These are phyloP conservation scores for Ectemnius lituratus DNA, from an alignment of 2,888 invertebrate genomes.

Conservation along the genomic window DNA sequence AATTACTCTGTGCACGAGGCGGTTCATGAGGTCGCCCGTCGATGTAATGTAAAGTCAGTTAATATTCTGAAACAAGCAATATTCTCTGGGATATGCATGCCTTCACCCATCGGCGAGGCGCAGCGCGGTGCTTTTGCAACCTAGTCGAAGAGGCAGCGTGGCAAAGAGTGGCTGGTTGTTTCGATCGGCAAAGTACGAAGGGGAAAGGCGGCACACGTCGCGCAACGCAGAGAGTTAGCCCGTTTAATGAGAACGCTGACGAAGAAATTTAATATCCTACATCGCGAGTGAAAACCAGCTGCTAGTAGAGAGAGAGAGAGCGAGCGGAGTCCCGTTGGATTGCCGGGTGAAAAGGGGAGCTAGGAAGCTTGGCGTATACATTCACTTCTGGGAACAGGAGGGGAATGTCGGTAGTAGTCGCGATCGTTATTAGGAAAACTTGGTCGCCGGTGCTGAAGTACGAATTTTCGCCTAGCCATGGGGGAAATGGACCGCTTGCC, in stretches of 20 bases:
- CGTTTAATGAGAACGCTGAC: slow-evolving; percentile 9
- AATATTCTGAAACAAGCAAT: slow-evolving; percentile 4
- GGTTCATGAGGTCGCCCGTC: too few relatives aligned
- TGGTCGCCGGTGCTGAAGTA: slow-evolving; percentile 36
- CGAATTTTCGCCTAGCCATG: slow-evolving; percentile 45
- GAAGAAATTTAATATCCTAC: slow-evolving; percentile 16
- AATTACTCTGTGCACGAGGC: too few relatives aligned
- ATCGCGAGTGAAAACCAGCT: background rate
- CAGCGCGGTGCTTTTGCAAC: background rate
- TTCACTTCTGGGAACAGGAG: background rate
- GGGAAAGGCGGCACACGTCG: background rate
- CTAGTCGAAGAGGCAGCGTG: background rate
- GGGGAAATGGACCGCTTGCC: slow-evolving; percentile 51
- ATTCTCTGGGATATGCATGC: background rate
- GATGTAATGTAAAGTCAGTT: background rate
- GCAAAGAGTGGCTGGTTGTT: background rate
- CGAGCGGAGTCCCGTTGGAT: background rate
- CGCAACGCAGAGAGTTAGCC: background rate
- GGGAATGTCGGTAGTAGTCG: slow-evolving; percentile 3
- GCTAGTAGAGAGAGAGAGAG: slow-evolving; percentile 18
- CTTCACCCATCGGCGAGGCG: too few relatives aligned
- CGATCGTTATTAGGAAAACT: slow-evolving; percentile 57
- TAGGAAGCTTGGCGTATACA: too few relatives aligned
- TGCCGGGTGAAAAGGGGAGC: background rate
- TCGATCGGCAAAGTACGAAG: background rate